phyloP scores from a whole-genome alignment of 2,797 vertebrate genomes.

The Pseudochirops corinnae region DNA sequence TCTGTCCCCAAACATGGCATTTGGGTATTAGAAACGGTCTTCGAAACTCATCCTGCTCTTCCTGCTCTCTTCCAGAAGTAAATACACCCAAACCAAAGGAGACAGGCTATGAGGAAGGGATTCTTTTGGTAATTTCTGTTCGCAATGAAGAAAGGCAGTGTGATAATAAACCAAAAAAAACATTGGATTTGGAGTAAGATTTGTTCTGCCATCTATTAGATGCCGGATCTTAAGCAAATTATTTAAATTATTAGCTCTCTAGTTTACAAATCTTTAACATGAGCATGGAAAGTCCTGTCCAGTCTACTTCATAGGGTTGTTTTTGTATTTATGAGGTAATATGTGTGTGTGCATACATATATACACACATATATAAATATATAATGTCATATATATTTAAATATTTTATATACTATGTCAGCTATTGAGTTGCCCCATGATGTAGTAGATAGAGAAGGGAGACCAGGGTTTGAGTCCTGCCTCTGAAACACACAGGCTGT shows the following conservation, averaged over 20 bases:
- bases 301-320: neutral
- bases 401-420: neutral
- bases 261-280: conserved; percentile 32
- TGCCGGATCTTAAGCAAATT: conserved; percentile 16
- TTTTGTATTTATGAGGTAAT: neutral
- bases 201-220: neutral
- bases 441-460: neutral
- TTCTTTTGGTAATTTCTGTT: neutral
- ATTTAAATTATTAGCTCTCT: neutral
- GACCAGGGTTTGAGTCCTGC: neutral
- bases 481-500: neutral
- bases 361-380: too few species aligned
- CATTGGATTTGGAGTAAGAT: neutral
- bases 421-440: neutral
- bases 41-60: neutral
- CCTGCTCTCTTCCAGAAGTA: neutral
- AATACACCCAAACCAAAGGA: neutral
- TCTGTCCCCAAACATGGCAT: neutral
- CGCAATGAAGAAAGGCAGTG: neutral
- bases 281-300: neutral
- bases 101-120: neutral
- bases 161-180: neutral
- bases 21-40: neutral
- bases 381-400: neutral
- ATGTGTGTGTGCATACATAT: neutral